Conservation (phyloP, 2,888 invertebrate species). For the Teleogryllus oceanicus region DNA sequence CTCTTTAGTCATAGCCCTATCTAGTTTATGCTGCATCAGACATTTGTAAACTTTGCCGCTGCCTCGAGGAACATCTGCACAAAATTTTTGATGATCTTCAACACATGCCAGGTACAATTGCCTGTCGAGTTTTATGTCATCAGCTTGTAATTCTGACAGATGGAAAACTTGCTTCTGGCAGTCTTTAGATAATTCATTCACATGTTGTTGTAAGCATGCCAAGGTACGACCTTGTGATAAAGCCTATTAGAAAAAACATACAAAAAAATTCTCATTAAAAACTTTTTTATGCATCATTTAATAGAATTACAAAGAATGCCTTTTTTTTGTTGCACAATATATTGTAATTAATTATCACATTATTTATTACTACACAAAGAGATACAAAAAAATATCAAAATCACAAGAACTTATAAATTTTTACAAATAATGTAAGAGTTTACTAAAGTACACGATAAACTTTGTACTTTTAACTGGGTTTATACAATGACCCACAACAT, state of each 20-base stretch:
- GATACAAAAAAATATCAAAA: no score
- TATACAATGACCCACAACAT: no score
- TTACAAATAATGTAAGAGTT: no score
- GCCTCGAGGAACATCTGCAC: constrained; percentile 70
- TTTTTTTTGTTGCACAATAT: no score
- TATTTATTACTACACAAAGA: no score
- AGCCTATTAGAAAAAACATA: constrained; percentile 37
- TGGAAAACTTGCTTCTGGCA: constrained; percentile 79
- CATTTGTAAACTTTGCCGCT: constrained; percentile 86
- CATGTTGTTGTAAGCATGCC: constrained; percentile 74
- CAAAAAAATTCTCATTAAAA: neutral
- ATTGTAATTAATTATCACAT: no score
- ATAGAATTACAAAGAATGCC: no score
- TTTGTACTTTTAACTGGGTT: no score
- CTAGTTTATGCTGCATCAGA: constrained; percentile 76
- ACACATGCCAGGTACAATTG: constrained; percentile 86
- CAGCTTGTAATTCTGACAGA: constrained; percentile 85
- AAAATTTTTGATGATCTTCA: constrained; percentile 74
- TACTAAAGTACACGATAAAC: no score
- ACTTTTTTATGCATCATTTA: no score
- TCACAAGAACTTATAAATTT: no score
- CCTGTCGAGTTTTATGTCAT: constrained; percentile 81
- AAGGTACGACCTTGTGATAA: constrained; percentile 77
- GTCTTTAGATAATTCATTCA: constrained; percentile 57
- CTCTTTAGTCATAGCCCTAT: constrained; percentile 56